phyloP scores from a whole-genome alignment of 2,888 invertebrate genomes.

The Aphodius sticticus region DNA sequence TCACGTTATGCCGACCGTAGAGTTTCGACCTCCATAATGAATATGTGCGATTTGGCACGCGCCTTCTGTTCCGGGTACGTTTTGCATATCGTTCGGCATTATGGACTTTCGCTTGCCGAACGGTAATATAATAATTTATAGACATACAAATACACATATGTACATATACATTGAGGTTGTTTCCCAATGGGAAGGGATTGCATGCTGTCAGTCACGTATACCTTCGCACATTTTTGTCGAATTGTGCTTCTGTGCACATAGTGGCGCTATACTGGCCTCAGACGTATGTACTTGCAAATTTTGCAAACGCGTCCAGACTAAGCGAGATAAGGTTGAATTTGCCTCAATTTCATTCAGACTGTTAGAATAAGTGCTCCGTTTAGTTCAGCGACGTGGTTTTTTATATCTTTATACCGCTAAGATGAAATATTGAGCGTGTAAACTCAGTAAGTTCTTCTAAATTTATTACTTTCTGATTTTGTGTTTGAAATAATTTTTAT shows the following conservation, averaged over 20 bases:
- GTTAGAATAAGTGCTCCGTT: neutral
- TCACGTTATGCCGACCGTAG: neutral
- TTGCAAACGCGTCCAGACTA: conserved; percentile 7
- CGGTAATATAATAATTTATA: conserved; percentile 4
- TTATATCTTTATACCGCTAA: neutral
- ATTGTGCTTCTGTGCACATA: conserved; percentile 20
- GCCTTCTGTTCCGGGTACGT: conserved; percentile 5
- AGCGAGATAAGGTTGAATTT: neutral
- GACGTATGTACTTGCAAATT: neutral
- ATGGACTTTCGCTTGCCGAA: neutral
- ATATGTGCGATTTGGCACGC: conserved; percentile 13
- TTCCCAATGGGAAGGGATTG: conserved; percentile 30
- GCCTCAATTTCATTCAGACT: neutral
- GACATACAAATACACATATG: neutral
- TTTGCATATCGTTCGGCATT: conserved; percentile 6
- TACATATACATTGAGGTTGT: no score
- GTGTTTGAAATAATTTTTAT: neutral
- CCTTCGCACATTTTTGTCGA: conserved; percentile 37
- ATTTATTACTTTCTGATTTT: neutral
- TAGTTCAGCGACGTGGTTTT: neutral
- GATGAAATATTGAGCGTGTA: neutral
- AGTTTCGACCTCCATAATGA: neutral
- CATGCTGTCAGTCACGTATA: conserved; percentile 51
- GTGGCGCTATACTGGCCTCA: conserved; percentile 15
- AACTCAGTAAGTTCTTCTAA: neutral